Percentiles rank a stretch among this genome's conserved stretches.
Evolutionary conservation across 2,888 invertebrate species (phyloP).

Genomic region (Leuctra nigra): DNA sequence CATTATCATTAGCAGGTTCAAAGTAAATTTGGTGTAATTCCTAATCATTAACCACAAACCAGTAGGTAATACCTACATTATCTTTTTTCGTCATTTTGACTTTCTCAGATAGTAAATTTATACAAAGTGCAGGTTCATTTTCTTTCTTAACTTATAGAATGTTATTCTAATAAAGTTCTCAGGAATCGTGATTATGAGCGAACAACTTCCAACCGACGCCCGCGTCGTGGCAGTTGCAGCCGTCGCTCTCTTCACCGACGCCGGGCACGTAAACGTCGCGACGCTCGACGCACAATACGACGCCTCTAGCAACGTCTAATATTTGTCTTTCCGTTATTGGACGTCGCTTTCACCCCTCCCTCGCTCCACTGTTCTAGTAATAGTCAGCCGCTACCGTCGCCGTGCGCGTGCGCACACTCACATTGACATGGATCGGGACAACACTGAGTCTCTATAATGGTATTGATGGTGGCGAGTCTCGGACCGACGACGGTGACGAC

Average conservation of each 20-base stretch:
- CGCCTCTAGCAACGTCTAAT: slow-evolving; percentile 24
- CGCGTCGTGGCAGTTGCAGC: background rate
- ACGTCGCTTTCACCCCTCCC: slow-evolving; percentile 11
- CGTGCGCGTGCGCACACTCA: background rate
- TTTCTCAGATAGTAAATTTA: too few relatives aligned
- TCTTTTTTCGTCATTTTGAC: too few relatives aligned
- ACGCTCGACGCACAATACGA: slow-evolving; percentile 12
- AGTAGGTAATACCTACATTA: too few relatives aligned
- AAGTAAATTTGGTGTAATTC: too few relatives aligned
- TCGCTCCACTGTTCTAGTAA: slow-evolving; percentile 5
- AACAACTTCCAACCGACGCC: background rate
- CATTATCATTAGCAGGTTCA: too few relatives aligned
- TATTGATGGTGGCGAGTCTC: background rate
- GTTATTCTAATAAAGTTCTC: too few relatives aligned
- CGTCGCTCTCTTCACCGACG: background rate
- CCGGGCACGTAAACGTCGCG: too few relatives aligned
- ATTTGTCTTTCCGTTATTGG: slow-evolving; percentile 29
- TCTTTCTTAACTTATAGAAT: too few relatives aligned
- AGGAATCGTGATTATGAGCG: too few relatives aligned
- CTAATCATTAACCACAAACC: too few relatives aligned
- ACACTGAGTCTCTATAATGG: background rate
- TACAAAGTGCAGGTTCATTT: too few relatives aligned
- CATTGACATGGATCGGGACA: background rate
- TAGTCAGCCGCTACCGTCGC: background rate
- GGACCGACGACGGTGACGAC: background rate